Base-by-base conservation (phyloP, 2,113 vertebrate genomes). In the Hassar affinis region DNA sequence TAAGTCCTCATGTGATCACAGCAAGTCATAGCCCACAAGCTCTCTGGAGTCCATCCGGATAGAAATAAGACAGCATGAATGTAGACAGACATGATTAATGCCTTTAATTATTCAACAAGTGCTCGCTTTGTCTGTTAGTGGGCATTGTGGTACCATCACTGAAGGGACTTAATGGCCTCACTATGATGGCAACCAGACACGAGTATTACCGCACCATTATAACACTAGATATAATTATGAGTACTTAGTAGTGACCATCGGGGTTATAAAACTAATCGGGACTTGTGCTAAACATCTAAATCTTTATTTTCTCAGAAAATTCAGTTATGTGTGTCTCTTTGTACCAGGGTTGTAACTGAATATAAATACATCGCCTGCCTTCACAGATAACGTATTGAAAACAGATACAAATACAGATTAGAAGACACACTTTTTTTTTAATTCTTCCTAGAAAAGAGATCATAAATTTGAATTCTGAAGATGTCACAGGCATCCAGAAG, bases 41-140 rank as follows among this genome's bases (percentile, higher is more conserved):
- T 68, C 82, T 66, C 51, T 22, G 14, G 59, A 30, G 72, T 64
- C 71, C 27, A 30, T 30, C 20, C 4, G 27, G 62, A 78, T n/a
- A 64, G 80, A 82, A 49, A 51, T 49, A 72, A 38, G 35, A 61
- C 42, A 71, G 78, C 12, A 71, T 14, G 59, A 51, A 78, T 25
- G 45, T 17, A 52, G 35, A 82, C 72, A 52, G 35, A 49, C 15
- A 52, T 84, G 82, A 77, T 77, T 64, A 68, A 78, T 84, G 51
- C 6, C 77, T 84, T 85, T 81, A 81, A 85, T 78, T 85, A 85
- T 85, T 85, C 79, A 82, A 51, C 51, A 74, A 80, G 57, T 75
- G 33, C 38, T 64, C 35, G 78, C 10, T 75, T 79, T 79, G 74
- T 80, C 47, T 52, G 78, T 80, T 76, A 52, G 78, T 45, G 49